Evolutionary conservation across 1,140 invertebrate genomes (phyloP).

Genomic region (Phortica variegata): DNA sequence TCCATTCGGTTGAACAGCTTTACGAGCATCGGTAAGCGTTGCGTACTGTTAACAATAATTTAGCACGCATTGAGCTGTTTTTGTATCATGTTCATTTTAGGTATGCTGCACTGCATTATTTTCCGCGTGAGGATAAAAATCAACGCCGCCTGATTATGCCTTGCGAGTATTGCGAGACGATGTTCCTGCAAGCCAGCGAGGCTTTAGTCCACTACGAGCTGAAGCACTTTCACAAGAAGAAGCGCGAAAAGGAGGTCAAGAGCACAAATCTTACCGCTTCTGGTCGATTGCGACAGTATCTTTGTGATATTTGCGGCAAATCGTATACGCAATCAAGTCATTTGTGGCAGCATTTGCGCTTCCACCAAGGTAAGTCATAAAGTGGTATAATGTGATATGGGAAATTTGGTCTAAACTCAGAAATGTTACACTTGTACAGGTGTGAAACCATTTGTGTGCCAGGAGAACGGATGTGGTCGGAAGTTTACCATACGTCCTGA

Average conservation of each 20-base stretch:
- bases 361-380: slow-evolving; percentile 59
- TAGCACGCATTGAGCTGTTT: background rate
- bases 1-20: slow-evolving; percentile 44
- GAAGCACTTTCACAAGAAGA: slow-evolving; percentile 46
- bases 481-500: slow-evolving; percentile 68
- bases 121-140: slow-evolving; percentile 33
- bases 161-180: slow-evolving; percentile 43
- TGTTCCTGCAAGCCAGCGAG: slow-evolving; percentile 56
- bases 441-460: slow-evolving; percentile 64
- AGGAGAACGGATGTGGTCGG: slow-evolving; percentile 63
- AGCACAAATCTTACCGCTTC: background rate
- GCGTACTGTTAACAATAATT: background rate
- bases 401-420: too few relatives aligned
- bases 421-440: slow-evolving; percentile 58
- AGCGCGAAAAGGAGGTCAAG: slow-evolving; percentile 40
- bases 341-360: slow-evolving; percentile 64
- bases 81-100: slow-evolving; percentile 26
- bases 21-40: slow-evolving; percentile 55
- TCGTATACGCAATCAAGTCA: slow-evolving; percentile 66
- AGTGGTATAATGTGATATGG: background rate
- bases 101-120: slow-evolving; percentile 40
- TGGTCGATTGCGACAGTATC: slow-evolving; percentile 58
- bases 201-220: slow-evolving; percentile 55
- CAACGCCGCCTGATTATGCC: slow-evolving; percentile 27
- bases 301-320: slow-evolving; percentile 64